Evolutionary conservation across 64 coral and sea anemone species (phyloP), one percentile per base, ranked within the genome.

Genomic region (Astreopora myriophthalma): DNA sequence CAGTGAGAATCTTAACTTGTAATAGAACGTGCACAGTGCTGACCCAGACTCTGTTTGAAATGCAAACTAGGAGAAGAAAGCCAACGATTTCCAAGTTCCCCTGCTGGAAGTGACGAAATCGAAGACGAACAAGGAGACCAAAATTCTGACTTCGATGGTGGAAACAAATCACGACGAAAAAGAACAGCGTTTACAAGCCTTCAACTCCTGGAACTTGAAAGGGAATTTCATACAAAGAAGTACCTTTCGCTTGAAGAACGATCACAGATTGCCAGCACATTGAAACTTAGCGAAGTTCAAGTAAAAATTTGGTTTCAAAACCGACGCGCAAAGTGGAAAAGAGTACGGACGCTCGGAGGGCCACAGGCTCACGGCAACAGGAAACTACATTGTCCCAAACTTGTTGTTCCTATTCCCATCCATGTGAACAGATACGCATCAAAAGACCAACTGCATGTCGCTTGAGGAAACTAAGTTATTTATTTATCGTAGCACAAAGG

Each of bases 321-420:
- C 79, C 75, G 94, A 72, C 75, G 94, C 9, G 94, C 94, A 26
- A 96, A 96, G 69, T 96, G 94, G 94, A 96, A 98, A 63, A 90
- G 96, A 31, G 94, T 98, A 33, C 87, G 96, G 25, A 90, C 96
- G 7, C 75, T 95, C 38, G 80, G 86, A 13, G 82, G 85, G 67
- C 80, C 75, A 64, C 86, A 78, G 17, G 46, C 84, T 67, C 71
- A 87, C 20, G 89, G 89, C 46, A 88, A 83, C 31, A 80, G 89
- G 48, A 97, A 94, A 92, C 74, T 86, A 38, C 91, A 94, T 9
- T 73, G 76, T 80, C 95, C 95, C 11, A 97, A 97, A 80, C 90
- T 98, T 79, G 96, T 98, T 74, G 96, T 98, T 71, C 96, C 96
- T 42, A 95, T 98, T 86, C 96, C 96, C 22, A 92, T 98, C 33